phyloP scores from a whole-genome alignment of 2,888 invertebrate species.

The Drosophila helvetica region DNA sequence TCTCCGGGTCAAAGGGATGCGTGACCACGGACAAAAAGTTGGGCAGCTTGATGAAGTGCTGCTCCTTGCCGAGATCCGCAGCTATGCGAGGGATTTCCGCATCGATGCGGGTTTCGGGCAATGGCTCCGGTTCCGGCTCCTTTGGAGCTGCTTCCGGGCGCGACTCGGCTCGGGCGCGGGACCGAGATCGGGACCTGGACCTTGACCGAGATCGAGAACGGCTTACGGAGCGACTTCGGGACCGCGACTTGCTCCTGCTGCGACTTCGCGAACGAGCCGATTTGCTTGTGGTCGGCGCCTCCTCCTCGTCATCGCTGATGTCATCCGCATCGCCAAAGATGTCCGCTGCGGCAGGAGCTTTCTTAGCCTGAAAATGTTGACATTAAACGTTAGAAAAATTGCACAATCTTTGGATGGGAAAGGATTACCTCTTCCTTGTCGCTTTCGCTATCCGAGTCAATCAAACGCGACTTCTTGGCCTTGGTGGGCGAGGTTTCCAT shows the following conservation, averaged over 20 bases:
- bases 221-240: slow-evolving; percentile 65
- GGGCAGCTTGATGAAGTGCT: slow-evolving; percentile 98
- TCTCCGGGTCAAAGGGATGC: slow-evolving; percentile 96
- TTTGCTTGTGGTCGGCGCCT: slow-evolving; percentile 60
- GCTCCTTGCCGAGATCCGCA: slow-evolving; percentile 95
- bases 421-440: slow-evolving; percentile 85
- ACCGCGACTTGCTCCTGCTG: slow-evolving; percentile 68
- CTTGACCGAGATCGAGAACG: slow-evolving; percentile 65
- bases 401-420: neutral
- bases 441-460: slow-evolving; percentile 89
- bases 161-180: slow-evolving; percentile 68
- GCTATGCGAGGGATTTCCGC: slow-evolving; percentile 98
- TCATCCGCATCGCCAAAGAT: slow-evolving; percentile 97
- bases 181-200: slow-evolving; percentile 76
- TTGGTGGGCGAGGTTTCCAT: slow-evolving; percentile 78
- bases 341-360: slow-evolving; percentile 87
- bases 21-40: slow-evolving; percentile 99
- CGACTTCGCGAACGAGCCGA: slow-evolving; percentile 78
- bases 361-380: slow-evolving; percentile 43
- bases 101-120: slow-evolving; percentile 97
- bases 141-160: slow-evolving; percentile 73
- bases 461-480: slow-evolving; percentile 85
- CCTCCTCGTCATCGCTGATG: slow-evolving; percentile 89
- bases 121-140: slow-evolving; percentile 89
- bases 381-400: neutral